phyloP scores from a whole-genome alignment of 2,797 vertebrate genomes.

The Enteromius unitaeniatus region DNA sequence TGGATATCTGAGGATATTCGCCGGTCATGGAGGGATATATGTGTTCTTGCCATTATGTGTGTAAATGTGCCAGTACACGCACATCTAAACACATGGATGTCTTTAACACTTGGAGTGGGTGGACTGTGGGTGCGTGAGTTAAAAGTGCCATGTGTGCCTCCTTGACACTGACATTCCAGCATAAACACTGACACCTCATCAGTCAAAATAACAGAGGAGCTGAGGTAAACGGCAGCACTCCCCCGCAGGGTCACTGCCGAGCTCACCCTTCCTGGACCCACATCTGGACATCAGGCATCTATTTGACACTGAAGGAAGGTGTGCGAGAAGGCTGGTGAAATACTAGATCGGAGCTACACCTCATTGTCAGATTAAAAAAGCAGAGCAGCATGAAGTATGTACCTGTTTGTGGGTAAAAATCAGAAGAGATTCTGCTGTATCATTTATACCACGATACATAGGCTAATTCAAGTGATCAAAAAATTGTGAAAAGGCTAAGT shows the following conservation, averaged over 20 bases:
- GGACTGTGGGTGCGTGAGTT: slow-evolving; percentile 34
- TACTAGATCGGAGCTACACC: not conserved
- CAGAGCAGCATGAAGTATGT: not conserved
- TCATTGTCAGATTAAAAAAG: slow-evolving; percentile 4
- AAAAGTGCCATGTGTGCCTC: slow-evolving; percentile 42
- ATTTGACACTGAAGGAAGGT: slow-evolving; percentile 2
- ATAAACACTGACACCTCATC: slow-evolving; percentile 51
- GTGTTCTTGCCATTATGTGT: slow-evolving; percentile 29
- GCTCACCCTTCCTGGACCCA: slow-evolving; percentile 8
- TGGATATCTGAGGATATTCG: slow-evolving; percentile 15
- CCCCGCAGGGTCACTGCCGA: slow-evolving; percentile 3
- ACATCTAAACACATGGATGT: slow-evolving; percentile 37
- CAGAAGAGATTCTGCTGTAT: not conserved
- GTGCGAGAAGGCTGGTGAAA: not conserved
- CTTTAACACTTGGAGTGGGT: slow-evolving; percentile 44
- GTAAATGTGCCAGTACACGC: slow-evolving; percentile 20
- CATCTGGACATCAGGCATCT: slow-evolving; percentile 13
- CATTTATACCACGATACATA: not conserved
- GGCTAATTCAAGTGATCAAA: not conserved
- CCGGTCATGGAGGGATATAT: not conserved
- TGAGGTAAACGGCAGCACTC: slow-evolving; percentile 20
- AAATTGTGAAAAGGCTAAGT: not conserved
- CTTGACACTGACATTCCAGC: slow-evolving; percentile 39
- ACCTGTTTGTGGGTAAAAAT: not conserved
- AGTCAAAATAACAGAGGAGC: slow-evolving; percentile 47